Evolutionary conservation across 2,888 invertebrate genomes (phyloP).

Genomic region (Orthosia cruda): DNA sequence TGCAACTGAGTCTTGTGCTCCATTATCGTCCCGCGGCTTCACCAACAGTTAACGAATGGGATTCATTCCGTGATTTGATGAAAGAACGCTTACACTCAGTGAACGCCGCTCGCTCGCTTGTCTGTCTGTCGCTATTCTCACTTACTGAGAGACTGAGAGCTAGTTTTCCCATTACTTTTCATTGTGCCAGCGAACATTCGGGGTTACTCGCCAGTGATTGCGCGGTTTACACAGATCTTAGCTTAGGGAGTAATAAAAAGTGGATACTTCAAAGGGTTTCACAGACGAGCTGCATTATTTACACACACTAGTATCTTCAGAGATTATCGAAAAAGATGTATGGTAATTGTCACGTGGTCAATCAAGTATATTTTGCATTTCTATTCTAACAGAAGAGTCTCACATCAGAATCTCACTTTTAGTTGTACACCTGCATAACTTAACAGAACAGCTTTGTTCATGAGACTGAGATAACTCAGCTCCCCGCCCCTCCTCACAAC

Average conservation of each 20-base stretch:
- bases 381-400: too few relatives aligned
- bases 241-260: neutral
- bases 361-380: too few relatives aligned
- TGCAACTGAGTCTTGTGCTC: neutral
- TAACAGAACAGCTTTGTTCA: neutral
- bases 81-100: constrained; percentile 8
- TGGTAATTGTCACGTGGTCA: too few relatives aligned
- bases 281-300: too few relatives aligned
- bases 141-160: constrained; percentile 8
- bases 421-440: neutral
- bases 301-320: neutral
- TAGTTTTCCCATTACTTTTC: constrained; percentile 22
- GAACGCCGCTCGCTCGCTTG: neutral
- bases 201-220: constrained; percentile 10
- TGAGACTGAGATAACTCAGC: neutral
- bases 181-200: constrained; percentile 11
- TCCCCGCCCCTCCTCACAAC: neutral
- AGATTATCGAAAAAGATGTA: too few relatives aligned
- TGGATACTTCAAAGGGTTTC: neutral
- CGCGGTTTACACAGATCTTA: neutral
- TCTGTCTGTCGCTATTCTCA: neutral
- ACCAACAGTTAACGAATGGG: neutral
- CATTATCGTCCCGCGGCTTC: neutral
- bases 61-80: constrained; percentile 26
- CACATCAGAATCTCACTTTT: too few relatives aligned